Percentiles rank a stretch among this genome's conserved stretches.
phyloP scores from a whole-genome alignment of 2,797 vertebrate genomes.

The Peromyscus eremicus region DNA sequence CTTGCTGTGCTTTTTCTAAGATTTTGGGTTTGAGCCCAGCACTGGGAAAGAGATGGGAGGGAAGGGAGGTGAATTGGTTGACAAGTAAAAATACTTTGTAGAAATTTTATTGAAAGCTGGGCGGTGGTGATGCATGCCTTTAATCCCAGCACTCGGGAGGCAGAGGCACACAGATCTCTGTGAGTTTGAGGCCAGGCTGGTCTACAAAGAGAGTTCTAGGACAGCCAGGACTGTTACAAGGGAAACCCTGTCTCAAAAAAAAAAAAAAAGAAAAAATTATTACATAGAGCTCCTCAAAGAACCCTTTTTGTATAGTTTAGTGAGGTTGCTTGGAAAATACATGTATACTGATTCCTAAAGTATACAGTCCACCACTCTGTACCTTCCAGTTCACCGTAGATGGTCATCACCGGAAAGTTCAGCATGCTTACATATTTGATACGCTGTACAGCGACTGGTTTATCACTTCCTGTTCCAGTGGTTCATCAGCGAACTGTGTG shows the following conservation, averaged over 20 bases:
- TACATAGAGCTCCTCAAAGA: conserved; percentile 81
- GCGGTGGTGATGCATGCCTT: too few species aligned
- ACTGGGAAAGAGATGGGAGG: neutral
- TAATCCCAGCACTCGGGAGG: too few species aligned
- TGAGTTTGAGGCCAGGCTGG: neutral
- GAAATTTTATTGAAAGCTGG: neutral
- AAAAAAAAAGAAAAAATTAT: conserved; percentile 63
- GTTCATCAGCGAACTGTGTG: neutral
- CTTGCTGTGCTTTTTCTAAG: neutral
- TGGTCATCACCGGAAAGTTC: neutral
- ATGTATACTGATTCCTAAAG: neutral
- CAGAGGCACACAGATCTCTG: neutral
- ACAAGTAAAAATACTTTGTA: neutral
- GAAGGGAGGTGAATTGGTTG: neutral
- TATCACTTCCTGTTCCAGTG: neutral
- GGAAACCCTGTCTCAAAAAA: neutral
- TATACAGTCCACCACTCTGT: fast-evolving
- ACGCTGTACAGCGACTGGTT: neutral
- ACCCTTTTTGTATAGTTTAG: conserved; percentile 71
- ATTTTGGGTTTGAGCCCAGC: neutral
- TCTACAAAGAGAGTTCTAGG: neutral
- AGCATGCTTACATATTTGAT: neutral
- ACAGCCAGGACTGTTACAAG: neutral
- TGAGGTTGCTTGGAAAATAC: conserved; percentile 71
- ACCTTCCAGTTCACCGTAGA: neutral